Evolutionary conservation across 1,140 invertebrate species (phyloP).

Genomic region (Cecropterus lyciades): DNA sequence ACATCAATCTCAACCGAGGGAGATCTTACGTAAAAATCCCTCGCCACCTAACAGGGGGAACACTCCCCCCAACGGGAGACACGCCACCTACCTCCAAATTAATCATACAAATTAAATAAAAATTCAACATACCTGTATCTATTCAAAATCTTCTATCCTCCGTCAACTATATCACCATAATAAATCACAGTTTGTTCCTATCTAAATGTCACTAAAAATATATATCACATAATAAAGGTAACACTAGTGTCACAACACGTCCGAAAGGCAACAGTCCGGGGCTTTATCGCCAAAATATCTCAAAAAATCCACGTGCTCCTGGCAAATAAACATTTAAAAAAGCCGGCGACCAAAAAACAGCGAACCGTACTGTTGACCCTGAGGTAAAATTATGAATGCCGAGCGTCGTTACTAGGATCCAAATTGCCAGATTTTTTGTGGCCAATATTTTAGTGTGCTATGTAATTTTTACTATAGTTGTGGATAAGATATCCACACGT

Average conservation of each 20-base stretch:
- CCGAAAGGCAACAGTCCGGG: slow-evolving; percentile 77
- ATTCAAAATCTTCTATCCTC: slow-evolving; percentile 69
- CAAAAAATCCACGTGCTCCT: slow-evolving; percentile 77
- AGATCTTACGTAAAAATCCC: slow-evolving; percentile 67
- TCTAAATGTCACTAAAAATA: slow-evolving; percentile 79
- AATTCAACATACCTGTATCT: slow-evolving; percentile 67
- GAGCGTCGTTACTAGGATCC: slow-evolving; percentile 78
- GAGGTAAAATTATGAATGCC: slow-evolving; percentile 82
- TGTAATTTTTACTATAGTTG: slow-evolving; percentile 66
- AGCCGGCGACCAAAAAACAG: slow-evolving; percentile 69
- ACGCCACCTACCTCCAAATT: slow-evolving; percentile 48
- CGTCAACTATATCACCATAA: slow-evolving; percentile 78
- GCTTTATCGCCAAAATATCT: slow-evolving; percentile 71
- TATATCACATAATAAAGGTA: slow-evolving; percentile 82
- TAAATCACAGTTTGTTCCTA: slow-evolving; percentile 83
- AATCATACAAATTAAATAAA: slow-evolving; percentile 51
- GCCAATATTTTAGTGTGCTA: slow-evolving; percentile 81
- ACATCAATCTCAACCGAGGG: slow-evolving; percentile 52
- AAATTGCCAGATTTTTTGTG: slow-evolving; percentile 79
- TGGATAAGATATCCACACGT: slow-evolving; percentile 72
- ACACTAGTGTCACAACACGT: slow-evolving; percentile 83
- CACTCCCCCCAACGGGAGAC: slow-evolving; percentile 39
- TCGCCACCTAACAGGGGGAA: slow-evolving; percentile 41
- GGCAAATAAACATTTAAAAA: slow-evolving; percentile 81
- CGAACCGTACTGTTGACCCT: slow-evolving; percentile 77